Evolutionary conservation across 37 sponge, comb jelly and placozoan species (phyloP).

Genomic region (Cladorhizidae sp.): DNA sequence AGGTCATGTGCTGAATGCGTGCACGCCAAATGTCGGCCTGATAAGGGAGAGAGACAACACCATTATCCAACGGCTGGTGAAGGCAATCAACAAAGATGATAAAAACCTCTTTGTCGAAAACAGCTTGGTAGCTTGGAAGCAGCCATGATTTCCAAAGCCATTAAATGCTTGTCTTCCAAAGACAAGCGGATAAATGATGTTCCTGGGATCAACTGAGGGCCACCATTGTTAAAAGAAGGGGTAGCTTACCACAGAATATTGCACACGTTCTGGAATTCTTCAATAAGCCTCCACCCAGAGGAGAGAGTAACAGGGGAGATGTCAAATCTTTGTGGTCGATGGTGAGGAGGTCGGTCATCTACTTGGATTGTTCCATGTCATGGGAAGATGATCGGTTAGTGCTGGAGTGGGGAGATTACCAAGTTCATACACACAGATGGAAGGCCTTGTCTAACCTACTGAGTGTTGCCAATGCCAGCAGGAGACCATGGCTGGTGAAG

Average conservation of each 20-base stretch:
- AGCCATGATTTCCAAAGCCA: too few relatives aligned
- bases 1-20: conserved; percentile 45
- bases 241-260: too few relatives aligned
- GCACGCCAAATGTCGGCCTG: conserved; percentile 11
- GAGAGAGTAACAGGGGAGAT: too few relatives aligned
- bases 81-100: not conserved
- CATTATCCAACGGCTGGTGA: conserved; percentile 26
- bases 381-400: too few relatives aligned
- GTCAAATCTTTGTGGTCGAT: too few relatives aligned
- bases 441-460: not conserved
- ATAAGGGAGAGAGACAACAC: conserved; percentile 27
- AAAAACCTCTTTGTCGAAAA: conserved; percentile 20
- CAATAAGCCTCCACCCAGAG: conserved; percentile 4
- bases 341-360: too few relatives aligned
- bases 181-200: not conserved
- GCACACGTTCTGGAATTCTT: not conserved
- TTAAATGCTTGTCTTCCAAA: not conserved
- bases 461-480: not conserved
- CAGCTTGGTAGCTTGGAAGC: too few relatives aligned
- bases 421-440: not conserved
- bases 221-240: too few relatives aligned
- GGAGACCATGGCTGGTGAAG: conserved; percentile 27
- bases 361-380: too few relatives aligned
- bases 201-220: conserved; percentile 12
- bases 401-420: too few relatives aligned